Evolutionary conservation across 2,888 invertebrate species (phyloP).

Genomic region (Liodrosophila aerea): DNA sequence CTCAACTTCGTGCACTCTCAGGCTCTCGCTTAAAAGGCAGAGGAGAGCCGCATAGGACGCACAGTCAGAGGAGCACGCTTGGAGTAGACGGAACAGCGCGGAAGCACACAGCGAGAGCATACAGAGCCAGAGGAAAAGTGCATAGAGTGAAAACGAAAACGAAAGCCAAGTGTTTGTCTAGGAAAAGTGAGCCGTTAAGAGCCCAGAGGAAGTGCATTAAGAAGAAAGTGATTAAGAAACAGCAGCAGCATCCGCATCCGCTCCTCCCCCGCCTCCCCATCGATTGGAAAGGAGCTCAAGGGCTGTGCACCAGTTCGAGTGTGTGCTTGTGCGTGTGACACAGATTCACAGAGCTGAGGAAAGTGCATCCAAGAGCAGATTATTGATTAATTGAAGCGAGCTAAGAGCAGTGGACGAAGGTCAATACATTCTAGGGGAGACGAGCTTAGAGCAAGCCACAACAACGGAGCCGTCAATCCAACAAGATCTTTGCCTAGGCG

Average conservation of each 20-base stretch:
- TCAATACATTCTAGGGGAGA: constrained; percentile 42
- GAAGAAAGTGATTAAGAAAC: constrained; percentile 18
- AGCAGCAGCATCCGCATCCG: not conserved
- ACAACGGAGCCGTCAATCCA: constrained; percentile 82
- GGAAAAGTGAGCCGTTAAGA: constrained; percentile 7
- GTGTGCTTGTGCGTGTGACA: constrained; percentile 14
- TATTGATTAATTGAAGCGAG: constrained; percentile 11
- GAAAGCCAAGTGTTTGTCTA: constrained; percentile 36
- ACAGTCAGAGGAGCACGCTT: constrained; percentile 64
- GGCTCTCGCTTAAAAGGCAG: constrained; percentile 53
- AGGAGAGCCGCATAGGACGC: constrained; percentile 24
- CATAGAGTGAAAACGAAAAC: constrained; percentile 66
- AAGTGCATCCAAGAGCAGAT: not conserved
- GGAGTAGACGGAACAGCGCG: constrained; percentile 50
- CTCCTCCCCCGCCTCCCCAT: too few relatives aligned
- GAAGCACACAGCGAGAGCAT: constrained; percentile 2
- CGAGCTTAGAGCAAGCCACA: constrained; percentile 75
- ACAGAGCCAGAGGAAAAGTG: constrained; percentile 27
- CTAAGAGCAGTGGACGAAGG: constrained; percentile 10
- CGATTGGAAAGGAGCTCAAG: too few relatives aligned
- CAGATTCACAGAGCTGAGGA: constrained; percentile 14
- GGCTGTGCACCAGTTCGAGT: not conserved
- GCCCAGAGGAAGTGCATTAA: constrained; percentile 18
- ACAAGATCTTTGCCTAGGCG: constrained; percentile 75
- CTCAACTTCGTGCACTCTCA: constrained; percentile 31